Evolutionary conservation across 2,113 vertebrate species (phyloP).

Genomic region (zebrafish (Danio rerio)): GRCz12tu NC_133177.1:21709501-21710000

Average conservation of each 20-base stretch:
- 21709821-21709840: background rate
- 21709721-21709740: too few relatives aligned
- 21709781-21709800: background rate
- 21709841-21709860: background rate
- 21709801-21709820: background rate
- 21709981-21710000: conserved; percentile 92
- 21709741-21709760: background rate
- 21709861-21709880: background rate
- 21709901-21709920: background rate
- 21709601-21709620: too few relatives aligned
- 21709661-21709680: too few relatives aligned
- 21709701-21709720: background rate
- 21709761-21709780: background rate
- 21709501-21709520: too few relatives aligned
- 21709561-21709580: too few relatives aligned
- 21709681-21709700: background rate
- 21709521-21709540: too few relatives aligned
- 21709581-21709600: too few relatives aligned
- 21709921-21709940: background rate
- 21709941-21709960: conserved; percentile 89
- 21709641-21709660: too few relatives aligned
- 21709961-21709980: conserved; percentile 95
- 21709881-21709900: background rate
- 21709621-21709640: too few relatives aligned
- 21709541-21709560: too few relatives aligned